These are phyloP conservation scores for Oostethus manadensis DNA, from an alignment of 2,113 vertebrate genomes.

Conservation along the genomic window DNA sequence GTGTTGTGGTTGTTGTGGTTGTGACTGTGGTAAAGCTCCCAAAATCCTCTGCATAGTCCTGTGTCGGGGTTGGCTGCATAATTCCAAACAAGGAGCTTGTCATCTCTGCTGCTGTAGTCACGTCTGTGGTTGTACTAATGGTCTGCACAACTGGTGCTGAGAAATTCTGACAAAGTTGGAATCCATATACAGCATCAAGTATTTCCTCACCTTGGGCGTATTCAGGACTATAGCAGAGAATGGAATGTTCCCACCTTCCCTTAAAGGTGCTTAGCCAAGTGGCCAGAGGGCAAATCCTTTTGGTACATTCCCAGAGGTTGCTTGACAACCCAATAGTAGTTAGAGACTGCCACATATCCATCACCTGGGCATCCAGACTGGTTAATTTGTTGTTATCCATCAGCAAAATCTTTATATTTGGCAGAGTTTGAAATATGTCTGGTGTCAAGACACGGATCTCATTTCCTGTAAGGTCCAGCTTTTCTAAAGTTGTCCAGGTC, in stretches of 20 bases:
- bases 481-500: constrained; percentile 95
- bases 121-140: constrained; percentile 71
- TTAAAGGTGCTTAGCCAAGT: constrained; percentile 92
- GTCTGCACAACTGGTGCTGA: constrained; percentile 82
- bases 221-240: constrained; percentile 92
- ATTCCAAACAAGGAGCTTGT: constrained; percentile 87
- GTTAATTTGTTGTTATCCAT: constrained; percentile 98
- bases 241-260: constrained; percentile 96
- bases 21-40: constrained; percentile 86
- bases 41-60: constrained; percentile 90
- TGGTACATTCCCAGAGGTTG: constrained; percentile 98
- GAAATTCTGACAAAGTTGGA: constrained; percentile 98
- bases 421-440: constrained; percentile 92
- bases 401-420: constrained; percentile 92
- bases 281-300: constrained; percentile 91
- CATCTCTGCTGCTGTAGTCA: constrained; percentile 66
- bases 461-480: constrained; percentile 93
- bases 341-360: constrained; percentile 85
- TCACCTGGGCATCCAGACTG: constrained; percentile 84
- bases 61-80: constrained; percentile 88
- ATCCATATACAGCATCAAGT: constrained; percentile 94
- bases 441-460: constrained; percentile 89
- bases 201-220: constrained; percentile 98
- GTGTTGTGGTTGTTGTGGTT: constrained; percentile 64
- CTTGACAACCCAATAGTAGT: constrained; percentile 88